Base-by-base conservation (phyloP, 2,888 invertebrate species). In the Mimachlamys varia region DNA sequence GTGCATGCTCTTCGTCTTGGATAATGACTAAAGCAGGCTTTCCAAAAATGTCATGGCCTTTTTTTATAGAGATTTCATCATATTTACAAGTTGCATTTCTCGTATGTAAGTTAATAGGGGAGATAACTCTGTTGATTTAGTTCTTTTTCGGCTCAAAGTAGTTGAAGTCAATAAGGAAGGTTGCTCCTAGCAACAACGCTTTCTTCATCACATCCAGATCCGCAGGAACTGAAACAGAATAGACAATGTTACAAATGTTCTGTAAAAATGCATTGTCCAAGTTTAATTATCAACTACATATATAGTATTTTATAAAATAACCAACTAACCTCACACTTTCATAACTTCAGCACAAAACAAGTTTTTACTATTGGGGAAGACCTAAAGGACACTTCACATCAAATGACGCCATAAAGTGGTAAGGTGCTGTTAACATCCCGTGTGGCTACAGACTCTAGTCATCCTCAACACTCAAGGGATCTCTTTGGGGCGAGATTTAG, bases 141-240 rank as follows among this genome's bases (percentile, higher is more conserved):
- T 95, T 94, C 88, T 93, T 94, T 90, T 94, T 94, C 37, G 91
- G 91, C 90, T 96, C 96, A 92, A 96, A 96, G 93, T 95, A 96
- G 94, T 95, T 95, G 93, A 95, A 96, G 91, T 96, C 96, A 58
- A 96, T 95, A n/a, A 96, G 94, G 93, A 95, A 96, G 0, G 94
- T 94, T 12, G 95, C 94, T 19, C 95, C 95, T 44, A 96, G 87
- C 37, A 96, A 93, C 87, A 96, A 93, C 2, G 94, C 93, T 91
- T 96, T 96, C 89, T 95, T 93, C 93, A 95, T 93, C 13, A 95
- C 88, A 76, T 95, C 94, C 93, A 96, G 92, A 22, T 94, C 93
- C 1, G 90, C 90, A 22, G 95, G 95, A 87, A 95, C 96, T 96
- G 94, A 44, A 94, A 94, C 12, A 49, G 58, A 58, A 58, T 58